Evolutionary conservation across 1,140 invertebrate genomes (phyloP), one percentile per base, ranked within the genome.

Genomic region (Leptinotarsa undecemlineata): DNA sequence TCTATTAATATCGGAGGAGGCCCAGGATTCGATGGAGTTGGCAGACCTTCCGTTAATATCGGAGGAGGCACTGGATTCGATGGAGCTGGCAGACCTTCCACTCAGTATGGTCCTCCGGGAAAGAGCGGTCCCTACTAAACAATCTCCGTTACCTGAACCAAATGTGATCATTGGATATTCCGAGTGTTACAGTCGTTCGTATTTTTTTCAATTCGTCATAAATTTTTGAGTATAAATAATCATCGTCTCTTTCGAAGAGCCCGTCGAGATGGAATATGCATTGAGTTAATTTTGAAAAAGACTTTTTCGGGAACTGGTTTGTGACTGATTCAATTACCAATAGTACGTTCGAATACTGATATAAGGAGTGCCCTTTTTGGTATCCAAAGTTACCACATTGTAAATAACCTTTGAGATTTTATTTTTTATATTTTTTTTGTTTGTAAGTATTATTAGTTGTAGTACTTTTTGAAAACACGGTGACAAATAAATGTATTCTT

Each of bases 1-100:
- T 71, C 78, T 61, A 21, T 77, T 48, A 11, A 8, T 80, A 92
- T 86, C 62, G 86, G 91, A 90, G 85, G 89, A 90, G 86, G 87
- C 86, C 72, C 70, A 26, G 74, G 23, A n/a, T 48, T 63, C 67
- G 62, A 42, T 42, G 57, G 71, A 42, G 77, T 48, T 67, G 48
- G 60, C 63, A 21, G 70, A 11, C 71, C 62, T 8, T 33, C 33
- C 23, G 62, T 21, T 69, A 70, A 19, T 21, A 83, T 86, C 57
- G 86, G 90, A 90, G 85, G 85, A 86, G 76, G 82, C 68, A 84
- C 83, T 51, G 82, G 84, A 72, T 81, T 83, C 73, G 77, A 74
- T 70, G 72, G 70, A 17, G 74, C 33, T 68, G 74, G 76, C 21
- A 51, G 72, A 48, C 73, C 80, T 66, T 71, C 78, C 51, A 48